Evolutionary conservation across 2,888 invertebrate genomes (phyloP).

Genomic region (Chrysina gloriosa): DNA sequence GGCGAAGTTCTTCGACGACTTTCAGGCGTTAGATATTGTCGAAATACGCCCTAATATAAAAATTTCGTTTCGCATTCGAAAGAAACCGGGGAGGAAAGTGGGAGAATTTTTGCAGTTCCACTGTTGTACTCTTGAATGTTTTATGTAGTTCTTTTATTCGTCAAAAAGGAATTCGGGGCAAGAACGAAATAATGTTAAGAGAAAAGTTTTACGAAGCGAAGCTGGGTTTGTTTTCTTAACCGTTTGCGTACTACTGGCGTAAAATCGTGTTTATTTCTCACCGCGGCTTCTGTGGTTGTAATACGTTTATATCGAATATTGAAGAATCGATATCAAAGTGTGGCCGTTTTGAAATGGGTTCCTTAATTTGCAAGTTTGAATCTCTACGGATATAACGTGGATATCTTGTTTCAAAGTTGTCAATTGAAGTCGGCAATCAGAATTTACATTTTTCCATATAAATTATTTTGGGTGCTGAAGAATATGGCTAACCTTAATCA

Average conservation of each 20-base stretch:
- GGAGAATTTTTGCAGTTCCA: not conserved
- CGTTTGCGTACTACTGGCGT: not conserved
- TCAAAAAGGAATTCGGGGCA: not conserved
- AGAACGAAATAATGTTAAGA: not conserved
- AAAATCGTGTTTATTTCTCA: not conserved
- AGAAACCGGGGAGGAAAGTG: not conserved
- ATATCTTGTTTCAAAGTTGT: too few relatives aligned
- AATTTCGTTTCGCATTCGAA: not conserved
- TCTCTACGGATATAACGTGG: too few relatives aligned
- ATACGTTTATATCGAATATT: too few relatives aligned
- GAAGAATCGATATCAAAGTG: too few relatives aligned
- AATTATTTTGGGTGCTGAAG: too few relatives aligned
- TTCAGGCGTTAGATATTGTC: slow-evolving; percentile 6
- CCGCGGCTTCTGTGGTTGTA: too few relatives aligned
- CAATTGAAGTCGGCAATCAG: too few relatives aligned
- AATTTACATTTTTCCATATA: too few relatives aligned
- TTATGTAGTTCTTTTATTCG: not conserved
- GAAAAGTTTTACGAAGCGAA: not conserved
- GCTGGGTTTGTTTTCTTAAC: not conserved
- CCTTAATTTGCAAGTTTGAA: too few relatives aligned
- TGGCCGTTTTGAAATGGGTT: too few relatives aligned
- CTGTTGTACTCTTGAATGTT: slow-evolving; percentile 5
- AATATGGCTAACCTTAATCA: too few relatives aligned
- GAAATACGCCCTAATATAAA: not conserved
- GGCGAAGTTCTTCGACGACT: slow-evolving; percentile 7